Percentiles rank a stretch among this genome's conserved stretches.
These are phyloP conservation scores for Bombus pyrosoma DNA, from an alignment of 1,140 invertebrate species.

Conservation along the genomic window DNA sequence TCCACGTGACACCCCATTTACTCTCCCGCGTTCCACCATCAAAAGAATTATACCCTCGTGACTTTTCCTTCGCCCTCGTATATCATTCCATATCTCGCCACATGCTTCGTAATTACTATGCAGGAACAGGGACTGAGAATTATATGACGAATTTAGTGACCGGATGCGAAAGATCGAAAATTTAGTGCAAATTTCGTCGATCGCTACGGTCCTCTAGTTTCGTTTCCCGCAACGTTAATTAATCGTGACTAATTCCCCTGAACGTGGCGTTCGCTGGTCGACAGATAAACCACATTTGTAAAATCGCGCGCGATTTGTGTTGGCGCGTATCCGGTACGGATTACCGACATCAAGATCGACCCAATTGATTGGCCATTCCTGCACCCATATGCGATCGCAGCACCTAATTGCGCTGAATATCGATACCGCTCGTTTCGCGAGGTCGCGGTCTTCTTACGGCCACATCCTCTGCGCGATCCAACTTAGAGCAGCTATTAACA, in stretches of 20 bases:
- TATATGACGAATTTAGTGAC: not conserved
- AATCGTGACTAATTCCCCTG: not conserved
- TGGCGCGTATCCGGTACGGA: not conserved
- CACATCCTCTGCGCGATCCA: not conserved
- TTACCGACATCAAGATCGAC: not conserved
- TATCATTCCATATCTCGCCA: not conserved
- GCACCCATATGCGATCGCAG: too few relatives aligned
- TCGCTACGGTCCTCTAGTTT: not conserved
- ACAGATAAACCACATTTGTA: not conserved
- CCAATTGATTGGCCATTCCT: conserved; percentile 13
- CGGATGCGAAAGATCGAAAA: not conserved
- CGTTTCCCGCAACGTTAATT: not conserved
- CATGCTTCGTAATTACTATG: not conserved
- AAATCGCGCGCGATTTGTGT: not conserved
- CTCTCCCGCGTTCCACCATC: not conserved
- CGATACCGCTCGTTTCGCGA: not conserved
- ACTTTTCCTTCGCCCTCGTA: not conserved
- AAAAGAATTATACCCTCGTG: not conserved
- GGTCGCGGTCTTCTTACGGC: not conserved
- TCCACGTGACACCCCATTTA: not conserved
- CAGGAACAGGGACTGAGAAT: not conserved
- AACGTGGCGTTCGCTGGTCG: not conserved
- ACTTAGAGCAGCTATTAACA: too few relatives aligned
- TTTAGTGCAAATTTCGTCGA: not conserved
- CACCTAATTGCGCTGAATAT: not conserved